A percentile compares a stretch with the other conserved stretches of the same genome.
These are phyloP conservation scores for Mobula hypostoma DNA, from an alignment of 2,113 vertebrate genomes.

Conservation along the genomic window DNA sequence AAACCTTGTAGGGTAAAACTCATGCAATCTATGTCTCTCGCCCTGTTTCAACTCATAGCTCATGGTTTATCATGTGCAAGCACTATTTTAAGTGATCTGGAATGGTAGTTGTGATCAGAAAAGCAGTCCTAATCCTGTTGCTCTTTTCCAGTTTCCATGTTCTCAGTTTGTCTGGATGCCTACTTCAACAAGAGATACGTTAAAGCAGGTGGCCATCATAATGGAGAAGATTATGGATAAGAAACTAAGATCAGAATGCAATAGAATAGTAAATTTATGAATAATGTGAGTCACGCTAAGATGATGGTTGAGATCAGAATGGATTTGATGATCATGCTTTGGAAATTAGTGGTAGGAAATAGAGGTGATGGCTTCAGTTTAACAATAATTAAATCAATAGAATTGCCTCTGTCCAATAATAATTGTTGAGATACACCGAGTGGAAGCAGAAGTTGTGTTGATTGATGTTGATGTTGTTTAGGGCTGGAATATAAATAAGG, in stretches of 20 bases:
- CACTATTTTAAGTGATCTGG: no score
- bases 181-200: no score
- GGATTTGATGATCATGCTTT: background rate
- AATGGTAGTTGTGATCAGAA: no score
- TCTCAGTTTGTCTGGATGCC: no score
- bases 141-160: no score
- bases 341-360: background rate
- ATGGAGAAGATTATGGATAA: background rate
- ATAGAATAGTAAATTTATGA: background rate
- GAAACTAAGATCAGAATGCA: background rate
- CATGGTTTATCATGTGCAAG: no score
- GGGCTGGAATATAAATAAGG: background rate
- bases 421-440: background rate
- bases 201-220: background rate
- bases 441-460: background rate
- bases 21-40: no score
- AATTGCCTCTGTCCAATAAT: background rate
- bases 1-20: no score
- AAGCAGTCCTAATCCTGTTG: no score
- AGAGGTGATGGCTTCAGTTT: background rate
- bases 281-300: background rate
- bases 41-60: no score
- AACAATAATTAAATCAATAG: background rate
- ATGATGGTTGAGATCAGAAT: background rate
- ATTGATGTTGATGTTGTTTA: background rate